These are phyloP conservation scores for Lucifuga dentata DNA, from an alignment of 2,113 vertebrate genomes.

Conservation along the genomic window DNA sequence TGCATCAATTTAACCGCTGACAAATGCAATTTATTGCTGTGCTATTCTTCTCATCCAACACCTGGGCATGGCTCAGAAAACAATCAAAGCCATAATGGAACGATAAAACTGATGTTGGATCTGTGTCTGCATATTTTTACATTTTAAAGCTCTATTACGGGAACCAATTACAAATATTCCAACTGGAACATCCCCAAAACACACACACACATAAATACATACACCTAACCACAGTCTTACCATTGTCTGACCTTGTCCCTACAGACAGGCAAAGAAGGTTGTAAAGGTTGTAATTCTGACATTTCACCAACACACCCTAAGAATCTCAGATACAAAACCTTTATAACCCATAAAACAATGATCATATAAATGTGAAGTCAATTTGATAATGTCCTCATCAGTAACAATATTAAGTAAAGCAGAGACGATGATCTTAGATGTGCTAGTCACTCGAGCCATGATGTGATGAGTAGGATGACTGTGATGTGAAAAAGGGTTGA, in stretches of 20 bases:
- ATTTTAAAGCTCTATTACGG: not conserved
- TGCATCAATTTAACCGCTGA: too few relatives aligned
- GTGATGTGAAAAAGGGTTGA: conserved; percentile 19
- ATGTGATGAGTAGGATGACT: conserved; percentile 16
- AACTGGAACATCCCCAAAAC: conserved; percentile 56
- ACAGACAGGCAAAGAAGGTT: conserved; percentile 84
- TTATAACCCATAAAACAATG: not conserved
- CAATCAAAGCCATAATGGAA: not conserved
- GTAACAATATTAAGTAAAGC: conserved; percentile 33
- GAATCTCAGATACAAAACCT: not conserved
- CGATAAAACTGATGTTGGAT: not conserved
- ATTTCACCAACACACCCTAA: conserved; percentile 6
- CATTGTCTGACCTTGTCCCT: conserved; percentile 91
- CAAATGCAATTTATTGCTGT: too few relatives aligned
- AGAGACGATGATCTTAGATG: conserved; percentile 36
- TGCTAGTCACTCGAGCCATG: conserved; percentile 33
- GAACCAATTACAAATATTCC: not conserved
- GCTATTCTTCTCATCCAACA: too few relatives aligned
- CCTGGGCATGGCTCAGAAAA: too few relatives aligned
- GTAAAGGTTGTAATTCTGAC: conserved; percentile 70
- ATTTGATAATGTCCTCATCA: conserved; percentile 2
- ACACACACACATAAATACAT: conserved; percentile 35
- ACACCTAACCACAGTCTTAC: conserved; percentile 83
- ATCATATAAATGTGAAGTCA: not conserved
- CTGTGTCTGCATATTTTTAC: not conserved